Conservation (phyloP, 2,113 vertebrate species). For the Aptenodytes forsteri region DNA sequence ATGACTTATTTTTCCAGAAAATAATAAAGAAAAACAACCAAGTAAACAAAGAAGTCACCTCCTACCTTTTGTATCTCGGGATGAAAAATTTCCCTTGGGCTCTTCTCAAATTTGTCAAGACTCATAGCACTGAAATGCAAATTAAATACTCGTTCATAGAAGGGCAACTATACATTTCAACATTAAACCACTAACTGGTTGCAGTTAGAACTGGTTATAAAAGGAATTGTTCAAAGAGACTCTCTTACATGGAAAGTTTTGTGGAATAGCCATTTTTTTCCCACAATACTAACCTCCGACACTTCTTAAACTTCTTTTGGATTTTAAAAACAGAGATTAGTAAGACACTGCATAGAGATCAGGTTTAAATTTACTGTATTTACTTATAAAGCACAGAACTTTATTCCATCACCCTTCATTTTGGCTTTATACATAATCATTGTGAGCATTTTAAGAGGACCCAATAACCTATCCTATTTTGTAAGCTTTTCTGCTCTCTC, state of each 20-base stretch:
- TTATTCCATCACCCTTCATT: not conserved
- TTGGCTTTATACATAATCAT: not conserved
- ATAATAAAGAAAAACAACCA: not conserved
- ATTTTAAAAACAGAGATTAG: not conserved
- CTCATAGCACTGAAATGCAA: slow-evolving; percentile 91
- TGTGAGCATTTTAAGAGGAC: not conserved
- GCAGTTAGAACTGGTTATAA: not conserved
- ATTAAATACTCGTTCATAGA: not conserved
- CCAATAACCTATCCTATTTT: not conserved
- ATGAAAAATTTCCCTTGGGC: slow-evolving; percentile 94
- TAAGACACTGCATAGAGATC: not conserved
- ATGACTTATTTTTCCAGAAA: not conserved
- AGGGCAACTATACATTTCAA: not conserved
- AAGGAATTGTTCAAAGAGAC: not conserved
- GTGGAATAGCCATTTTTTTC: not conserved
- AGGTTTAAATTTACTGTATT: not conserved
- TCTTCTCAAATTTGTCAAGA: slow-evolving; percentile 96
- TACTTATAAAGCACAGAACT: not conserved
- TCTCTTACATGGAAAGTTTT: not conserved
- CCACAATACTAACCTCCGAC: not conserved
- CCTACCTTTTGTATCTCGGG: slow-evolving; percentile 97
- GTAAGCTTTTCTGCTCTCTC: not conserved
- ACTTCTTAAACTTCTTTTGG: not conserved
- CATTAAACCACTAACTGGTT: not conserved
- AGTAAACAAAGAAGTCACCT: not conserved